A percentile compares a stretch with the other conserved stretches of the same genome.
Evolutionary conservation across 1,140 invertebrate species (phyloP).

Genomic region (Cotesia vestalis): DNA sequence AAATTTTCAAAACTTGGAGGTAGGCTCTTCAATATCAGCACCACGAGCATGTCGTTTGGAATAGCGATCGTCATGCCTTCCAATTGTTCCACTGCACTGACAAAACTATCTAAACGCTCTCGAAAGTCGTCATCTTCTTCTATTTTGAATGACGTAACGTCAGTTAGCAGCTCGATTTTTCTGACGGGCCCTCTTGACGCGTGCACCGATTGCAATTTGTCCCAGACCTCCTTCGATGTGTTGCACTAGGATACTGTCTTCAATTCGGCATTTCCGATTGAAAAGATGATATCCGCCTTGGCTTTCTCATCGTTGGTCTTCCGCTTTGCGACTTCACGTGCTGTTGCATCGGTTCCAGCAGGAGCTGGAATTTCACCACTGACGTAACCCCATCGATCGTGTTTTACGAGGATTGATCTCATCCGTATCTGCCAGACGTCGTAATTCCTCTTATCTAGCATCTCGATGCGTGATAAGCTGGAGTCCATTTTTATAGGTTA

Average conservation of each 20-base stretch:
- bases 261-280: conserved; percentile 38
- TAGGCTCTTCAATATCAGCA: conserved; percentile 25
- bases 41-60: conserved; percentile 26
- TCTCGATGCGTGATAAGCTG: too few species aligned
- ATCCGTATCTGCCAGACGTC: conserved; percentile 3
- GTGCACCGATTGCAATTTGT: conserved; percentile 32
- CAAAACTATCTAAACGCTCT: conserved; percentile 11
- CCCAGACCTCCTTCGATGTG: conserved; percentile 31
- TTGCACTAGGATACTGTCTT: conserved; percentile 32
- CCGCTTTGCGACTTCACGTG: conserved; percentile 18
- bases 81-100: conserved; percentile 23
- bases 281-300: neutral
- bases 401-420: conserved; percentile 2
- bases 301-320: conserved; percentile 35
- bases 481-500: too few species aligned
- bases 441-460: neutral
- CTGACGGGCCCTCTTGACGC: conserved; percentile 28
- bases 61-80: conserved; percentile 14
- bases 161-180: conserved; percentile 25
- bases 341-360: neutral
- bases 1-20: conserved; percentile 6
- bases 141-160: conserved; percentile 26
- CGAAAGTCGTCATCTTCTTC: conserved; percentile 29
- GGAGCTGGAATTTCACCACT: neutral
- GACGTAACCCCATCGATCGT: conserved; percentile 4